A percentile compares a stretch with the other conserved stretches of the same genome.
phyloP scores from a whole-genome alignment of 1,140 invertebrate species.

The Drosophila jambulina region DNA sequence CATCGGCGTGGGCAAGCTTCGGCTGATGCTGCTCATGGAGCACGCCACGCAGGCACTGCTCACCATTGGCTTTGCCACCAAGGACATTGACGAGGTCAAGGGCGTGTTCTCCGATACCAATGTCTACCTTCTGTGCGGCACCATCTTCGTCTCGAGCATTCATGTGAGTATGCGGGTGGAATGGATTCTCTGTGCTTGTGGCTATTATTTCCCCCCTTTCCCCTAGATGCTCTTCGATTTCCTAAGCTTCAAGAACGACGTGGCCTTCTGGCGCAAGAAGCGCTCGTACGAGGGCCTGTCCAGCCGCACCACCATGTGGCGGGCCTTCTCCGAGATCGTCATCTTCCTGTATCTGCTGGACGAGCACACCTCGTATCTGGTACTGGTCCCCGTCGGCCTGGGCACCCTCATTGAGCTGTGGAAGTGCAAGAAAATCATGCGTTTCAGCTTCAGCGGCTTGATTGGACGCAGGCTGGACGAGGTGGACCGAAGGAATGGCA shows the following conservation, averaged over 20 bases:
- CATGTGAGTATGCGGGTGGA: constrained; percentile 93
- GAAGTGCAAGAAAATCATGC: constrained; percentile 97
- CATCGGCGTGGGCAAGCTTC: constrained; percentile 89
- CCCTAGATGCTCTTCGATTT: constrained; percentile 95
- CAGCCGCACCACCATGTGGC: constrained; percentile 94
- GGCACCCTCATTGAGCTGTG: constrained; percentile 93
- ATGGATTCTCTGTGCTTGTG: background rate
- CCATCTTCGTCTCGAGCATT: constrained; percentile 95
- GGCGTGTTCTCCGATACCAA: constrained; percentile 98
- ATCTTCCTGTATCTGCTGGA: constrained; percentile 97
- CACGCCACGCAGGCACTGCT: constrained; percentile 91
- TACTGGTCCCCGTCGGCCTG: constrained; percentile 94
- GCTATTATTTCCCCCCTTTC: background rate
- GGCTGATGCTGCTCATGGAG: constrained; percentile 92
- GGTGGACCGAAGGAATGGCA: constrained; percentile 52
- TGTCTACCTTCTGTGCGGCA: constrained; percentile 95
- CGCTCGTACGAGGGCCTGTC: constrained; percentile 95
- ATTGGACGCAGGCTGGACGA: constrained; percentile 57
- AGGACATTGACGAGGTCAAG: constrained; percentile 98
- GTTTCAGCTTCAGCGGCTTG: constrained; percentile 86
- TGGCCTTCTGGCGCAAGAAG: constrained; percentile 96
- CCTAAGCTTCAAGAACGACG: constrained; percentile 99
- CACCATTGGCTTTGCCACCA: constrained; percentile 93
- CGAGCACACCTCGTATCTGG: constrained; percentile 95
- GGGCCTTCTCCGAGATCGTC: constrained; percentile 96